Base-by-base conservation (phyloP, 2,888 invertebrate genomes). In the Eulithis prunata region DNA sequence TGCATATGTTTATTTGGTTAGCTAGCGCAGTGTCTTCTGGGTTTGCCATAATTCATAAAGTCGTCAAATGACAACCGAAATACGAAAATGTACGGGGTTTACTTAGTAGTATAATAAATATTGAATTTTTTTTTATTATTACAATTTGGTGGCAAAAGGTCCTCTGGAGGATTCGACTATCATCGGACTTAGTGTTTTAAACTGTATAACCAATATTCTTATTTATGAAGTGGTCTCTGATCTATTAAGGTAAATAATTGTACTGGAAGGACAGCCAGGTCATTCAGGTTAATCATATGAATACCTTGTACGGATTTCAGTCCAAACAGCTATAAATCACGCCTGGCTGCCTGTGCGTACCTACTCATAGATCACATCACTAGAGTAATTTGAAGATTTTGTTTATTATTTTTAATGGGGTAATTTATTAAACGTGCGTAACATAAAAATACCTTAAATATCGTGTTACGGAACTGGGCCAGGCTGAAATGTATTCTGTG, bases 391-490 rank as follows among this genome's bases (percentile, higher is more conserved):
- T 52, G 52, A 57, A 45, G 43, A 55, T 62, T 56, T 38, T 52
- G 54, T 49, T 76, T 79, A 78, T 76, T 76, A 73, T 75, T 71
- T 62, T 49, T 74, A 71, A 73, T 76, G 67, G 64, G 68, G 61
- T 77, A 75, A 77, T 78, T 80, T 75, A 73, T 71, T 70, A 78
- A 71, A 77, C 77, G 73, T 74, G 70, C 64, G 73, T 72, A 73
- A 53, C 64, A 69, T 58, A 52, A 64, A 66, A 62, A 52, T 62
- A 38, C 21, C 41, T 14, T 57, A 66, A 51, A 71, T 69, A 74
- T 81, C 74, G 66, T 72, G 73, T 84, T 81, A 79, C 78, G 78
- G 81, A 85, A 86, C 75, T 83, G 78, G 82, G 80, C 74, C 81
- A 80, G 8, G 49, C 21, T 21, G 14, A 21, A 49, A 49, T 21